Base-by-base conservation (phyloP, 2,888 invertebrate genomes). In the Metalampra italica region DNA sequence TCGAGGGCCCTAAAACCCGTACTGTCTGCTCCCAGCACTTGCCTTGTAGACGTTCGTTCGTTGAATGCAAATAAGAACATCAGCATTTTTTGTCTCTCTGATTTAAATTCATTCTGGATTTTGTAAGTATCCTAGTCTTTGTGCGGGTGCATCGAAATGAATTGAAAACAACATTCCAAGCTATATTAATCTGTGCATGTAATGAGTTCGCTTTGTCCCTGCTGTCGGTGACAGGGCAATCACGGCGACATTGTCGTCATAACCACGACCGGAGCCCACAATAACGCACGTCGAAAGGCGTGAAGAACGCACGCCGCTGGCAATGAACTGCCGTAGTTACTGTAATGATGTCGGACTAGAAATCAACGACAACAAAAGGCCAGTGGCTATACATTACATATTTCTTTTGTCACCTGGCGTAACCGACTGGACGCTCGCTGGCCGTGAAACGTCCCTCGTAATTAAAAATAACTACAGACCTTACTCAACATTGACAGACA, bases 1-100 rank as follows among this genome's bases (percentile, higher is more conserved):
- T 78, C 75, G 81, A 80, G 80, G 75, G 78, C 76, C 78, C 82
- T 80, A 81, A 82, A 81, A 78, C 77, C 63, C 67, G 66, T 56
- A 65, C 61, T 60, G 65, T 56, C 62, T 56, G 59, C 60, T 64
- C 64, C 63, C 64, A 60, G 56, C 64, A 61, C 59, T 65, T 71
- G 71, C 59, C 22, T 22, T 5, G 22, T 22, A 22, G 22, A 22
- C 22, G 22, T 22, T 22, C 22, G 22, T 22, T 67, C 67, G 71
- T 71, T 75, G 71, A 81, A 85, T 86, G 78, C 78, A 78, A 80
- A 84, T 78, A 69, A 70, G 74, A 66, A 66, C 70, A 70, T 75
- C 66, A 68, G 71, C 68, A 66, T 73, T 75, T 70, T 66, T 66
- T 64, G 66, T 71, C 55, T 43, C 13, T 43, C 29, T 29, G 15